These are phyloP conservation scores for Staurois parvus DNA, from an alignment of 2,797 vertebrate species.

Conservation along the genomic window DNA sequence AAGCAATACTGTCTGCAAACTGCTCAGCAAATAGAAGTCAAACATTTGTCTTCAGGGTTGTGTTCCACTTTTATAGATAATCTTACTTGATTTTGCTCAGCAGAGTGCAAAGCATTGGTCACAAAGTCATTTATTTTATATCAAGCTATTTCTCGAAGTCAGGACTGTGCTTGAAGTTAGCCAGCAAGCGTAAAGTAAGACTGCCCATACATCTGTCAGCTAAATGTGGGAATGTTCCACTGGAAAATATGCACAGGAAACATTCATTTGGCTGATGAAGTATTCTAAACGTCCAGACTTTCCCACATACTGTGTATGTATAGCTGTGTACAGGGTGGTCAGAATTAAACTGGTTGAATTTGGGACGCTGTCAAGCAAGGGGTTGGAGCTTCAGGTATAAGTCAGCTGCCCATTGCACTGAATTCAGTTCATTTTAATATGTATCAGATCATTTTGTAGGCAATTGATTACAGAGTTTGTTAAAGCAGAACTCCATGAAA, in stretches of 20 bases:
- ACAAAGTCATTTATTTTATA: not conserved
- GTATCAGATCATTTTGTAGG: too few species aligned
- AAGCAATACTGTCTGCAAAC: not conserved
- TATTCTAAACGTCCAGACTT: conserved; percentile 19
- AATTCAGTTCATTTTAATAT: too few species aligned
- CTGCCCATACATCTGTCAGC: conserved; percentile 27
- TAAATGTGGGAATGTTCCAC: conserved; percentile 32
- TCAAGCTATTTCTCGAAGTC: not conserved
- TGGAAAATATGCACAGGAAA: conserved; percentile 51
- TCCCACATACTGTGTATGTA: conserved; percentile 1
- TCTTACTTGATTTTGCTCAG: not conserved
- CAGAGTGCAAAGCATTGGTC: not conserved
- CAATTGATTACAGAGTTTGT: too few species aligned
- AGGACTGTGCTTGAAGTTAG: conserved; percentile 2
- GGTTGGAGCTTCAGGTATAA: not conserved
- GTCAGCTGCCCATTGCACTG: too few species aligned
- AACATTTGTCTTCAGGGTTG: conserved; percentile 21
- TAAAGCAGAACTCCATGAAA: too few species aligned
- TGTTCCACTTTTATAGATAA: conserved; percentile 3
- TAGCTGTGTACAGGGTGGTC: not conserved
- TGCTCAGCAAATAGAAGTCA: conserved; percentile 5
- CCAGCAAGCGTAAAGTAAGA: conserved; percentile 19
- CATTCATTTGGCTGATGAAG: conserved; percentile 14
- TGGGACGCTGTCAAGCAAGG: not conserved
- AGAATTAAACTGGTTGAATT: not conserved